phyloP scores from a whole-genome alignment of 2,113 vertebrate species.

The Gavia stellata region DNA sequence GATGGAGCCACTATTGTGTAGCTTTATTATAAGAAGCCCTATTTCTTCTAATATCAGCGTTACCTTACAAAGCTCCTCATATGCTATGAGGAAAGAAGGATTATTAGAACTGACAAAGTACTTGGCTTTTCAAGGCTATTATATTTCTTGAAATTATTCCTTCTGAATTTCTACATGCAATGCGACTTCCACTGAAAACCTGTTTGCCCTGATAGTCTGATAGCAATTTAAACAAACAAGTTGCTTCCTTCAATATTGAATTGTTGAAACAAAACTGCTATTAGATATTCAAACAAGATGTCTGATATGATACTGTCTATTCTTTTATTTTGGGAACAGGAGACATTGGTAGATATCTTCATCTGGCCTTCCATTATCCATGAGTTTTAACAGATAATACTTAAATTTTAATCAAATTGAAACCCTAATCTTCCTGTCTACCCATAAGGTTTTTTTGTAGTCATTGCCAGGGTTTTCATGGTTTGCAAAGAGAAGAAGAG shows the following conservation, averaged over 20 bases:
- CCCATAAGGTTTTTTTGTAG: neutral
- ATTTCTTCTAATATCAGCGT: constrained; percentile 20
- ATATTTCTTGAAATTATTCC: neutral
- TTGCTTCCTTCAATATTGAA: neutral
- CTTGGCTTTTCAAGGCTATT: constrained; percentile 20
- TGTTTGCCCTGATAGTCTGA: neutral
- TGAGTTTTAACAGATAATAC: neutral
- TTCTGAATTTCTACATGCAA: neutral
- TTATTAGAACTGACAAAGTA: neutral
- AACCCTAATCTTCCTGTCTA: neutral
- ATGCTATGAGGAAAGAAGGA: neutral
- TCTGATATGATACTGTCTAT: neutral
- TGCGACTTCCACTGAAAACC: neutral
- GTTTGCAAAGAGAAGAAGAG: neutral
- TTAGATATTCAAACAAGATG: neutral
- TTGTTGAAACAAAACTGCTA: neutral
- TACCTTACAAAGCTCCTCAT: neutral
- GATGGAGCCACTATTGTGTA: neutral
- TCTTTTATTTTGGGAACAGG: neutral
- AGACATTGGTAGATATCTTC: neutral
- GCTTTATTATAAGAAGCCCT: neutral
- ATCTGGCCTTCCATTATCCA: neutral
- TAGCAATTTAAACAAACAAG: neutral
- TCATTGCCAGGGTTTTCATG: neutral
- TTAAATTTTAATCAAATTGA: neutral